Conservation (phyloP, 2,113 vertebrate genomes). For the Chaenogobius annularis region DNA sequence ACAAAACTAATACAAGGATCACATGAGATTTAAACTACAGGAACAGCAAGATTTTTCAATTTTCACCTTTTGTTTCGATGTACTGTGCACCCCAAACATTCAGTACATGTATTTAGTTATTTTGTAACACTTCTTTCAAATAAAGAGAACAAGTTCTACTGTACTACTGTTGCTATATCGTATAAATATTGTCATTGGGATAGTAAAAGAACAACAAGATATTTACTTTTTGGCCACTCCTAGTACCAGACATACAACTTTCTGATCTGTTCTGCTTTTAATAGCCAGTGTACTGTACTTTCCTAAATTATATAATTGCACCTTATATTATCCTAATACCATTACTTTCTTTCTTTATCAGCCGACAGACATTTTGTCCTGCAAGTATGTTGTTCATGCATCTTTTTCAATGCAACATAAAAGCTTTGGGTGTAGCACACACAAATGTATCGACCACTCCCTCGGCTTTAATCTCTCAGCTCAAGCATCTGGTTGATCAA, state of each 20-base stretch:
- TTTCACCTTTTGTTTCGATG: no score
- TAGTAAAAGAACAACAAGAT: no score
- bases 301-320: neutral
- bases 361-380: neutral
- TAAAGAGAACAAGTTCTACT: no score
- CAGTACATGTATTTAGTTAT: no score
- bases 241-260: neutral
- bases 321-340: neutral
- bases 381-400: slow-evolving; percentile 3
- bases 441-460: slow-evolving; percentile 38
- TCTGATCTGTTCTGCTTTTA: neutral
- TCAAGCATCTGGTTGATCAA: slow-evolving; percentile 51
- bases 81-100: no score
- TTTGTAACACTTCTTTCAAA: no score
- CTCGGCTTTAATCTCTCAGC: slow-evolving; percentile 22
- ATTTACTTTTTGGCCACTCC: neutral
- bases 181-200: no score
- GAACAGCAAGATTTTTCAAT: no score
- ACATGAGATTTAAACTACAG: no score
- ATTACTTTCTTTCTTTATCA: slow-evolving; percentile 7
- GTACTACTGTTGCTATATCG: no score
- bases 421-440: slow-evolving; percentile 40
- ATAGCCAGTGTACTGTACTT: neutral
- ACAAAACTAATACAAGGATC: no score
- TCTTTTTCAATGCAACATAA: slow-evolving; percentile 12